Evolutionary conservation across 2,888 invertebrate genomes (phyloP).

Genomic region (Osmoderma eremita): DNA sequence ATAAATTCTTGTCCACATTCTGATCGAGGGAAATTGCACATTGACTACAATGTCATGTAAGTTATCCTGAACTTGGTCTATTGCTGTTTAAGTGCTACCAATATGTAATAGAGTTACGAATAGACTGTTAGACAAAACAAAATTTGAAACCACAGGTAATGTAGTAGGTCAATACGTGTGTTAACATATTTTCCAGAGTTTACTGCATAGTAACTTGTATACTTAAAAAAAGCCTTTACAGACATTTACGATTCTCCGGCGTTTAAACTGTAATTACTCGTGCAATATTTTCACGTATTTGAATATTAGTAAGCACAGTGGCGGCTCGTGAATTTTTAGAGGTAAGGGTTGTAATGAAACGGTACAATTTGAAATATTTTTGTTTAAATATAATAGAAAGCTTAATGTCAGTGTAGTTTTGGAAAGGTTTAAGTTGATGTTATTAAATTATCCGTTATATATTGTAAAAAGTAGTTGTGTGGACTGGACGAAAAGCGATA

Average conservation of each 20-base stretch:
- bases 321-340: too few species aligned
- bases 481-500: too few species aligned
- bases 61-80: too few species aligned
- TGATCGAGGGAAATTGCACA: too few species aligned
- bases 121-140: constrained; percentile 18
- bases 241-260: constrained; percentile 1
- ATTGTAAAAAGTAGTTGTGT: too few species aligned
- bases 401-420: too few species aligned
- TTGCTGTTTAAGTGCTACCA: background rate
- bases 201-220: constrained; percentile 1
- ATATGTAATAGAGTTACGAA: background rate
- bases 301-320: background rate
- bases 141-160: constrained; percentile 13
- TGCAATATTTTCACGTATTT: background rate
- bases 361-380: too few species aligned
- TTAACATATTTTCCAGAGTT: background rate
- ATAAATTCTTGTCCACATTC: background rate
- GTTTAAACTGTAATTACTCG: background rate
- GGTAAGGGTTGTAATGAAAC: too few species aligned
- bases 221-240: background rate
- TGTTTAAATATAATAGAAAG: too few species aligned
- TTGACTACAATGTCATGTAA: too few species aligned
- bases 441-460: too few species aligned
- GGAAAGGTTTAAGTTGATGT: too few species aligned
- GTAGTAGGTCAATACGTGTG: background rate